Base-by-base conservation (phyloP, 2,797 vertebrate genomes). In the Prunella strophiata region DNA sequence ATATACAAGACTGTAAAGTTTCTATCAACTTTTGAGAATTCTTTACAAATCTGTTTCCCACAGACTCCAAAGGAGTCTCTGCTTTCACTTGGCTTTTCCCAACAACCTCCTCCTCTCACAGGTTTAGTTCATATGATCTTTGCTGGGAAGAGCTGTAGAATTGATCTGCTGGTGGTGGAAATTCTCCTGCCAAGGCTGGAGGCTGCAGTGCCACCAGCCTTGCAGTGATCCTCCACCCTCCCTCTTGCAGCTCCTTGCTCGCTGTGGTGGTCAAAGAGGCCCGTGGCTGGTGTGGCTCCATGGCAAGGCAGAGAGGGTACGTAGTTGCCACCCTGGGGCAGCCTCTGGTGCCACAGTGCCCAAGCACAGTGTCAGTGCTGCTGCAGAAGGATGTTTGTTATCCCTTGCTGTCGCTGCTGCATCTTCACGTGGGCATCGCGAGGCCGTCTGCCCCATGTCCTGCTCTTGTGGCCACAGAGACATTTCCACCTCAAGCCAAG, bases 191-290 rank as follows among this genome's bases (percentile, higher is more conserved):
- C 26, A 14, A 32, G 77, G 70, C 62, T 75, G 70, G 59, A 3
- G 45, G 80, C 80, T 48, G 68, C 85, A 16, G 78, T 42, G 57
- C 48, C 42, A 1, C 3, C 5, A 0, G 57, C 20, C 76, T 30
- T 1, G 0, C 2, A 4, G 32, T 1, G 0, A 90, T 8, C 55
- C 54, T 29, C 30, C 13, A 0, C 66, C 36, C 55, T 81, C 40
- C 89, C 52, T 73, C 66, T 91, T 78, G 61, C 95, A 99, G 99
- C 97, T 99, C 71, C 97, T 99, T 66, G 97, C 98, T 94, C 98
- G 99, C n/a, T 5, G 96, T 99, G 55, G 99, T 99, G 51, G 99
- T 98, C 91, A 99, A 99, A 89, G 99, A 99, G 95, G 88, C 97
- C 34, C 97, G 97, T 26, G 97, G 98, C 48, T 99, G 99, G 98